Percentiles rank a stretch among this genome's conserved stretches.
These are phyloP conservation scores for Spisula subtruncata DNA, from an alignment of 2,888 invertebrate species.

Conservation along the genomic window DNA sequence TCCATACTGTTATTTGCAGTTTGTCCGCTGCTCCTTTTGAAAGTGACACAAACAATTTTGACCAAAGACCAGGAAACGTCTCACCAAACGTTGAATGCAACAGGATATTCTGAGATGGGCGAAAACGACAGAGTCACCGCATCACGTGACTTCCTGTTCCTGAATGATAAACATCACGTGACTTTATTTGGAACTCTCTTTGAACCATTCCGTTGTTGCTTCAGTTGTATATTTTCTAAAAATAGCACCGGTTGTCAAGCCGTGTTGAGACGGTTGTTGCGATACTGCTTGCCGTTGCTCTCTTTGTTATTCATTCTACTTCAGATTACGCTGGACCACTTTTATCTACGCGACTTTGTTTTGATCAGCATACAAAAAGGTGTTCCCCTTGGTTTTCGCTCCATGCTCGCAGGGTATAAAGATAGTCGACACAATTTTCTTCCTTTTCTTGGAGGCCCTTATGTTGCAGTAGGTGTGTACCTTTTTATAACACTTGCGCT, in stretches of 20 bases:
- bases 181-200: slow-evolving; percentile 21
- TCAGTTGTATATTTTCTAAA: background rate
- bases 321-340: slow-evolving; percentile 63
- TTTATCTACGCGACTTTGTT: slow-evolving; percentile 55
- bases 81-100: background rate
- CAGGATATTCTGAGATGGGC: too few species aligned
- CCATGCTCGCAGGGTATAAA: slow-evolving; percentile 67
- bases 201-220: slow-evolving; percentile 15
- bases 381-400: slow-evolving; percentile 70
- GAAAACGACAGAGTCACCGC: too few species aligned
- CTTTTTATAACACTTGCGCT: slow-evolving; percentile 51
- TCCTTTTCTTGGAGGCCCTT: slow-evolving; percentile 67
- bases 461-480: slow-evolving; percentile 58
- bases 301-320: slow-evolving; percentile 60
- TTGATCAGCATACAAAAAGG: slow-evolving; percentile 66
- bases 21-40: slow-evolving; percentile 58
- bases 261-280: slow-evolving; percentile 43
- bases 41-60: slow-evolving; percentile 12
- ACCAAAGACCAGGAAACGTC: background rate
- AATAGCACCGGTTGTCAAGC: background rate
- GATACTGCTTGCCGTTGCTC: slow-evolving; percentile 49
- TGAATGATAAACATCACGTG: slow-evolving; percentile 1
- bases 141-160: background rate
- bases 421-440: slow-evolving; percentile 66
- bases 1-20: slow-evolving; percentile 63